Base-by-base conservation (phyloP, 2,888 invertebrate species). In the Mystacides longicornis region DNA sequence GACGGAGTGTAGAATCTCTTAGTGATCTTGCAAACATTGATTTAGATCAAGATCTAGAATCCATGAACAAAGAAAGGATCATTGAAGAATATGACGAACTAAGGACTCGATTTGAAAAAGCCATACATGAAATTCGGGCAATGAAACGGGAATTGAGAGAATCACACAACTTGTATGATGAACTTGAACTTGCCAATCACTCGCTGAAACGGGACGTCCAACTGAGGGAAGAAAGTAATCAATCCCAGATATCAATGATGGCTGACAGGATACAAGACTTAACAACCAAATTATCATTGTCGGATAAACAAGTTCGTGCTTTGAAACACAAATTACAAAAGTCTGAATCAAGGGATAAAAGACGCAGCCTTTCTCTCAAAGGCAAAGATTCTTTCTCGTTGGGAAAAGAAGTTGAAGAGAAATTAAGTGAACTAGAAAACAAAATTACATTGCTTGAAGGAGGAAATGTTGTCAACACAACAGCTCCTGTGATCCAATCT, bases 351-450 rank as follows among this genome's bases (percentile, higher is more conserved):
- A 78, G 86, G 63, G 88, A 88, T 64, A 87, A 91, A 63, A 75
- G 92, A 61, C 78, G 92, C 60, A 89, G 91, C 33, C 74, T 91
- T 20, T 91, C 91, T 0, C 72, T 93, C 45, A 92, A 92, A 69
- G 89, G 90, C 5, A 81, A 87, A 62, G 89, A 91, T 68, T 87
- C 88, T 23, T 81, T 89, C 63, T 85, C 86, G 7, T 80, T 90
- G 47, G 85, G 87, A 14, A 89, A 89, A 68, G 90, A 91, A 69
- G 81, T 93, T 18, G 93, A 93, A 69, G 87, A 88, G 60, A 92
- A 92, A 68, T 77, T 92, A 47, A 80, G 81, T n/a, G 87, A 89
- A 67, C 70, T 91, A 57, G 90, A 91, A 71, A 83, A 80, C 50
- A 89, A 89, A 72, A 85, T 90, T 49, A 78, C 82, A 54, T 77